These are phyloP conservation scores for Andrena minutula DNA, from an alignment of 2,888 invertebrate genomes.

Conservation along the genomic window DNA sequence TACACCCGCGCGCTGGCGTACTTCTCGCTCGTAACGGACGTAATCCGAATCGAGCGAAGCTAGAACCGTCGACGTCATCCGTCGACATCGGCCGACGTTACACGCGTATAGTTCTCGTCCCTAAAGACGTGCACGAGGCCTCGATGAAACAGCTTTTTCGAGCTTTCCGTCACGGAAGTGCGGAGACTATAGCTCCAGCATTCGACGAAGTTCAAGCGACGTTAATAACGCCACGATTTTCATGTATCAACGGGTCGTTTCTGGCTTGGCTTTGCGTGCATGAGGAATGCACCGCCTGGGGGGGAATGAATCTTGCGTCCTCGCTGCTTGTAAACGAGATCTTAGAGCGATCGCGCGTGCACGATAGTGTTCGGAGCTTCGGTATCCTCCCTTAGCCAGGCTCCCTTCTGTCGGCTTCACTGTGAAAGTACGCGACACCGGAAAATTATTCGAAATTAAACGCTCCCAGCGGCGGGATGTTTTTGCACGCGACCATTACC, in stretches of 20 bases:
- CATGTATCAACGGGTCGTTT: conserved; percentile 18
- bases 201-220: conserved; percentile 39
- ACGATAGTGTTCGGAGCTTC: not conserved
- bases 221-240: conserved; percentile 17
- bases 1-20: conserved; percentile 20
- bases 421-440: conserved; percentile 53
- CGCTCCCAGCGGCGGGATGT: conserved; percentile 65
- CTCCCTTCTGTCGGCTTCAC: conserved; percentile 14
- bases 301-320: not conserved
- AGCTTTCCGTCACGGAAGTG: conserved; percentile 17
- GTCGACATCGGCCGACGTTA: conserved; percentile 31
- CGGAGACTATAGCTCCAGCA: conserved; percentile 27
- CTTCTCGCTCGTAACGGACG: conserved; percentile 25
- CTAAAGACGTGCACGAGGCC: conserved; percentile 34
- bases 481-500: conserved; percentile 71
- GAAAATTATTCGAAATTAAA: conserved; percentile 78
- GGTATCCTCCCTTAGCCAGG: not conserved
- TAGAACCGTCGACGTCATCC: conserved; percentile 52
- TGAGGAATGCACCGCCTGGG: not conserved
- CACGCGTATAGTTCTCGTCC: not conserved
- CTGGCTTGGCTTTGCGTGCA: not conserved
- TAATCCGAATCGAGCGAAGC: conserved; percentile 40
- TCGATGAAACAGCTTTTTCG: conserved; percentile 27
- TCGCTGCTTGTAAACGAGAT: not conserved
- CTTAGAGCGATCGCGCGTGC: not conserved